Base-by-base conservation (phyloP, 2,888 invertebrate genomes). In the Synanthedon formicaeformis region DNA sequence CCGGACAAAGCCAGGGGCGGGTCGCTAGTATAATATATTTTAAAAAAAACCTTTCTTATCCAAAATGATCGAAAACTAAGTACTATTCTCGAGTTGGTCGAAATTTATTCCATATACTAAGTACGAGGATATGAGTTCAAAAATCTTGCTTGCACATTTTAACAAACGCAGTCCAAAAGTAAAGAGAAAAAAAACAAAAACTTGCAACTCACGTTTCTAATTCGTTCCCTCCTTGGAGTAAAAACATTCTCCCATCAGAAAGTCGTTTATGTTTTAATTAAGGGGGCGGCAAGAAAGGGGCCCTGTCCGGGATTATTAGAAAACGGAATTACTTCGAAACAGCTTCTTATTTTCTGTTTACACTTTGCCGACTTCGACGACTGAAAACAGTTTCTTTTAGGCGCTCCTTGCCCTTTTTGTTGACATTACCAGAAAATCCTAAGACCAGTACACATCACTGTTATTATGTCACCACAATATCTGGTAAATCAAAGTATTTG, bases 231-330 rank as follows among this genome's bases (percentile, higher is more conserved):
- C 54, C 51, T 51, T 50, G 53, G 51, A 59, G 54, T 51, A 54
- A 56, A 59, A 54, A 60, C 58, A 55, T 59, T 60, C 56, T 56
- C 55, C 57, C 58, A 63, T 74, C 73, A 70, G 71, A 69, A 76
- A 76, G 71, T 73, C 77, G 73, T 78, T 80, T 75, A 75, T 74
- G 75, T 77, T 78, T 79, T 79, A 79, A 81, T 81, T 80, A 79
- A 75, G 72, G 65, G 64, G 57, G 64, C 60, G 60, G 59, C 67
- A 68, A 71, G 67, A 65, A 64, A 60, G 60, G 67, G 56, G 57
- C 64, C 68, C 67, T 71, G 65, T 67, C 58, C 51, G 61, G 71
- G 71, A 68, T 79, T 78, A 76, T 76, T 73, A 72, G 71, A 67
- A 71, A 74, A 73, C 69, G 67, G 67, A 68, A 73, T 68, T 71